These are phyloP conservation scores for Phytoseiulus persimilis DNA, from an alignment of 2,888 invertebrate species.

Conservation along the genomic window DNA sequence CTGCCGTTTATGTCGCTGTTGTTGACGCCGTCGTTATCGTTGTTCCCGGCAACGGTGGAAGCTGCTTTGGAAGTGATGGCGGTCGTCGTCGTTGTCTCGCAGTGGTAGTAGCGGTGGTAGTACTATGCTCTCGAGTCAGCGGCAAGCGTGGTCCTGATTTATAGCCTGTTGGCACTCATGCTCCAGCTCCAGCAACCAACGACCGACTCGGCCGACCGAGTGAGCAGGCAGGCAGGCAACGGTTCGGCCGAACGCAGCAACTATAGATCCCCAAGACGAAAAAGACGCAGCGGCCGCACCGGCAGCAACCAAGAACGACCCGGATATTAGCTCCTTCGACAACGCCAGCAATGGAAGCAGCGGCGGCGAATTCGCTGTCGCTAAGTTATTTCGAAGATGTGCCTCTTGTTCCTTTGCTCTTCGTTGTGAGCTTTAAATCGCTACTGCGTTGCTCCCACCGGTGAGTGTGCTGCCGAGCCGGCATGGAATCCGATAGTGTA, in stretches of 20 bases:
- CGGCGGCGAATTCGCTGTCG: not conserved
- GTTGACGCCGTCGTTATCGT: too few species aligned
- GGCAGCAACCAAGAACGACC: not conserved
- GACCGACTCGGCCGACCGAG: not conserved
- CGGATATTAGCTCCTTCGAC: slow-evolving; percentile 5
- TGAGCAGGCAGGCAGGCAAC: not conserved
- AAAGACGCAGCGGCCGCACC: not conserved
- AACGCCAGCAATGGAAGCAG: not conserved
- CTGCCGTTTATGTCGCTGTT: too few species aligned
- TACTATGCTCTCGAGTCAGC: not conserved
- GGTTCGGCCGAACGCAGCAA: not conserved
- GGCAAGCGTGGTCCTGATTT: slow-evolving; percentile 5
- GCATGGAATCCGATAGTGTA: not conserved
- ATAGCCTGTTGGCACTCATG: slow-evolving; percentile 5
- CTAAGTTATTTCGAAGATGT: not conserved
- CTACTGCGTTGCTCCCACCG: not conserved
- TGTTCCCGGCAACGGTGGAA: too few species aligned
- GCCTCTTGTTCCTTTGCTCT: not conserved
- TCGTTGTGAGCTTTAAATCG: not conserved
- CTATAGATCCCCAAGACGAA: not conserved
- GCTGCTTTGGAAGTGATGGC: too few species aligned
- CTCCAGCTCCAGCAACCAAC: not conserved
- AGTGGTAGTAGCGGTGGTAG: not conserved
- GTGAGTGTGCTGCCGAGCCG: not conserved
- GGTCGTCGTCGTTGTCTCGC: not conserved